Evolutionary conservation across 2,797 vertebrate genomes (phyloP).

Genomic region (Varecia variegata): DNA sequence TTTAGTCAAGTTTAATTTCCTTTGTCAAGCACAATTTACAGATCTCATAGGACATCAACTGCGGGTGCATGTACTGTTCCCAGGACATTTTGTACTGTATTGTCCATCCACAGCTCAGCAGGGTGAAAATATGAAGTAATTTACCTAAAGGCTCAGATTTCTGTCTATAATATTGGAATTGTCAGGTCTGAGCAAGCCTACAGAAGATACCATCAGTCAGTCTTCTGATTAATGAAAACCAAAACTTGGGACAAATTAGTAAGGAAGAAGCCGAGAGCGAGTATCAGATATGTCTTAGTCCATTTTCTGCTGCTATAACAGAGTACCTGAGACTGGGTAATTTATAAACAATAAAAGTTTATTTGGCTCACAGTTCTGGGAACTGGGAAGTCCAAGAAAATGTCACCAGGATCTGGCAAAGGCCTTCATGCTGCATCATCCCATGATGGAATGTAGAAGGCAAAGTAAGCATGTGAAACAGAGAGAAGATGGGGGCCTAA

Average conservation of each 20-base stretch:
- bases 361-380: not conserved
- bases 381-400: not conserved
- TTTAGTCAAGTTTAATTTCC: slow-evolving; percentile 67
- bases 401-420: not conserved
- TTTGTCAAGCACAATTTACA: slow-evolving; percentile 66
- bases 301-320: not conserved
- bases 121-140: slow-evolving; percentile 39
- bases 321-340: not conserved
- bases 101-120: slow-evolving; percentile 52
- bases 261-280: not conserved
- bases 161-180: slow-evolving; percentile 53
- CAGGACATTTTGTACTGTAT: not conserved
- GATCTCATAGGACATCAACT: slow-evolving; percentile 26
- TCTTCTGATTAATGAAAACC: slow-evolving; percentile 53
- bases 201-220: slow-evolving; percentile 18
- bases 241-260: not conserved
- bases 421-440: not conserved
- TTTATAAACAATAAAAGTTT: not conserved
- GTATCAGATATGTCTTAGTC: not conserved
- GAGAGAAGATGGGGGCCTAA: not conserved
- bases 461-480: not conserved
- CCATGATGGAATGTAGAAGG: not conserved
- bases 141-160: slow-evolving; percentile 51
- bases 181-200: slow-evolving; percentile 49
- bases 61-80: not conserved